Percentiles rank a stretch among this genome's conserved stretches.
Evolutionary conservation across 2,113 vertebrate species (phyloP).

Genomic region (Anolis sagrei): DNA sequence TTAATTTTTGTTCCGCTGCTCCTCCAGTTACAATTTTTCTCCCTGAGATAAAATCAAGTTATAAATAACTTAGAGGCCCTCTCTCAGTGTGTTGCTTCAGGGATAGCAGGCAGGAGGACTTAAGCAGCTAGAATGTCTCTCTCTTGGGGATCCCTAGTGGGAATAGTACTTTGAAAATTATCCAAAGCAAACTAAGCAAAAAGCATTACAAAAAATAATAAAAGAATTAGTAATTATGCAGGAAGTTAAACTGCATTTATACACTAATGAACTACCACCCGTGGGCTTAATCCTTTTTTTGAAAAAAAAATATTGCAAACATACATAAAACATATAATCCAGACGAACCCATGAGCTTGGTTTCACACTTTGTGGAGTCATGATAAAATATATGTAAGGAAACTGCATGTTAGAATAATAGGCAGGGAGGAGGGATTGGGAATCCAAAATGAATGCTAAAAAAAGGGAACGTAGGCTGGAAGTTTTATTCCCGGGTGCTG

Average conservation of each 20-base stretch:
- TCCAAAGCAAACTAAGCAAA: conserved; percentile 79
- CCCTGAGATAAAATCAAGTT: conserved; percentile 83
- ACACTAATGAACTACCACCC: conserved; percentile 72
- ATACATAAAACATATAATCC: conserved; percentile 59
- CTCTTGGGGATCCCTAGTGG: conserved; percentile 75
- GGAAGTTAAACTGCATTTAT: conserved; percentile 75
- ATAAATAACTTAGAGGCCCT: conserved; percentile 80
- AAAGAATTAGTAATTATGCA: conserved; percentile 72
- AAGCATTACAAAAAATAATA: conserved; percentile 80
- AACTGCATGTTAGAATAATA: conserved; percentile 36
- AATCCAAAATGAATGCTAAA: neutral
- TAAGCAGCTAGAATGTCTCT: conserved; percentile 80
- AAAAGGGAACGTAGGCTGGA: conserved; percentile 35
- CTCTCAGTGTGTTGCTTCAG: conserved; percentile 74
- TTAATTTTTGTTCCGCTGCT: conserved; percentile 80
- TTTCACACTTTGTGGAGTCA: neutral
- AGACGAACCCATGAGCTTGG: conserved; percentile 54
- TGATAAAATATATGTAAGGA: conserved; percentile 12
- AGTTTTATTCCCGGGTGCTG: conserved; percentile 33
- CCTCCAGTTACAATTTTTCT: conserved; percentile 81
- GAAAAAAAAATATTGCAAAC: conserved; percentile 48
- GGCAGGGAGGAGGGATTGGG: conserved; percentile 30
- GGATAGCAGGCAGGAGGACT: conserved; percentile 63
- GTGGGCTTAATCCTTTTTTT: conserved; percentile 51
- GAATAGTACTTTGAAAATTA: conserved; percentile 83